phyloP scores from a whole-genome alignment of 2,888 invertebrate species.

The Petrolisthes cinctipes region DNA sequence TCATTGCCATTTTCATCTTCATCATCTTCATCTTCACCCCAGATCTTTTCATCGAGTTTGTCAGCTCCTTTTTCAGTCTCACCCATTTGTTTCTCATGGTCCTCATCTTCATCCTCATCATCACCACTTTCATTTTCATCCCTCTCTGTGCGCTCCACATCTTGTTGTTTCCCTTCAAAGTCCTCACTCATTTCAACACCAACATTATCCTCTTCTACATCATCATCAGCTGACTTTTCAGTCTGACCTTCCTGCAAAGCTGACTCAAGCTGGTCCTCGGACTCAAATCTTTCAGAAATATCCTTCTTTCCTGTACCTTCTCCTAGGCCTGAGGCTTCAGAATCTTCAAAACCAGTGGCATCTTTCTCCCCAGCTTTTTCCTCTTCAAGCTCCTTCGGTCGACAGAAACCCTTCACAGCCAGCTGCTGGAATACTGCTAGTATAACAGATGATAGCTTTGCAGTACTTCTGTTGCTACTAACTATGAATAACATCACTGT shows the following conservation, averaged over 20 bases:
- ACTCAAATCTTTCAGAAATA: slow-evolving; percentile 92
- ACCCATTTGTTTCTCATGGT: slow-evolving; percentile 96
- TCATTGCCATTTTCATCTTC: slow-evolving; percentile 83
- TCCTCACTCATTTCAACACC: slow-evolving; percentile 97
- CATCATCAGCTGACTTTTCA: slow-evolving; percentile 78
- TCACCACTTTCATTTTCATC: slow-evolving; percentile 76
- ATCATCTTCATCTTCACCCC: slow-evolving; percentile 71
- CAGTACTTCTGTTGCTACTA: slow-evolving; percentile 80
- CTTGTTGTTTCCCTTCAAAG: slow-evolving; percentile 89
- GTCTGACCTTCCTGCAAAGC: slow-evolving; percentile 85
- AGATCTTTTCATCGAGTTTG: slow-evolving; percentile 71
- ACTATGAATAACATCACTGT: slow-evolving; percentile 85
- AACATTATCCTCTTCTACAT: slow-evolving; percentile 84
- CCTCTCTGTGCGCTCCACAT: slow-evolving; percentile 78
- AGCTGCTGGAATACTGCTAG: slow-evolving; percentile 88
- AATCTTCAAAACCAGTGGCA: slow-evolving; percentile 73
- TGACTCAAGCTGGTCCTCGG: slow-evolving; percentile 93
- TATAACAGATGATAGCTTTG: slow-evolving; percentile 86
- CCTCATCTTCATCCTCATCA: slow-evolving; percentile 78
- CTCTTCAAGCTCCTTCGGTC: slow-evolving; percentile 85
- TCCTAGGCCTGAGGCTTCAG: slow-evolving; percentile 89
- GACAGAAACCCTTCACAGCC: slow-evolving; percentile 86
- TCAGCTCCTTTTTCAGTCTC: slow-evolving; percentile 90
- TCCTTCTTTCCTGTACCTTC: slow-evolving; percentile 95
- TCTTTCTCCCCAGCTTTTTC: slow-evolving; percentile 69